Evolutionary conservation across 2,113 vertebrate genomes (phyloP), one percentile per base, ranked within the genome.

Genomic region (Tenrec ecaudatus): DNA sequence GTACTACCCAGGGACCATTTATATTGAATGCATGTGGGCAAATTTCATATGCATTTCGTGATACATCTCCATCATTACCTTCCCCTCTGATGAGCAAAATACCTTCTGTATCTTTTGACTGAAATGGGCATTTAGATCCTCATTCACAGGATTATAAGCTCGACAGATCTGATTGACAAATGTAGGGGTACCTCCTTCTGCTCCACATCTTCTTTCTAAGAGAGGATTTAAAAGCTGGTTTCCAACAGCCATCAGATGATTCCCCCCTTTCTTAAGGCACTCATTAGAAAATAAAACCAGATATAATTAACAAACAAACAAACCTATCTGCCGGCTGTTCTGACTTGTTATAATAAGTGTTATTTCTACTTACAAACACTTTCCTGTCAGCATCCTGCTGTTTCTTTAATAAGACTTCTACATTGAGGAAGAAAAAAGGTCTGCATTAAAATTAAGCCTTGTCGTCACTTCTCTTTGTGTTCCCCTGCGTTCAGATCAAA

Each of bases 221-320:
- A 84, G 92, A 86, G 81, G 94, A 93, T 96, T 92, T 96, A 82
- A 66, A 94, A 95, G 84, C 83, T 69, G 81, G 60, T 90, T 96
- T 96, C 93, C 85, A 94, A 82, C 88, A 93, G 92, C 89, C 84
- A 62, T 93, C 81, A 93, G 60, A 94, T 84, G 64, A 93, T 84
- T 23, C 43, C 23, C 66, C n/a, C 6, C 20, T 91, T 96, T 96
- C 87, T 96, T 88, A 93, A 87, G 87, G 69, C 88, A 88, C 91
- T 96, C 95, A 96, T 97, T 96, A 96, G 93, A 91, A 97, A 96
- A 97, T 93, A 96, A 97, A 97, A 94, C 94, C 94, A 95, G 96
- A 97, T 94, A 94, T 94, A 97, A 96, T 97, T 97, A 97, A 97
- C 95, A 96, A 97, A 96, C 90, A 97, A 96, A 96, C 96, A 91